These are phyloP conservation scores for Eremophila alpestris DNA, from an alignment of 2,797 vertebrate genomes.

Conservation along the genomic window DNA sequence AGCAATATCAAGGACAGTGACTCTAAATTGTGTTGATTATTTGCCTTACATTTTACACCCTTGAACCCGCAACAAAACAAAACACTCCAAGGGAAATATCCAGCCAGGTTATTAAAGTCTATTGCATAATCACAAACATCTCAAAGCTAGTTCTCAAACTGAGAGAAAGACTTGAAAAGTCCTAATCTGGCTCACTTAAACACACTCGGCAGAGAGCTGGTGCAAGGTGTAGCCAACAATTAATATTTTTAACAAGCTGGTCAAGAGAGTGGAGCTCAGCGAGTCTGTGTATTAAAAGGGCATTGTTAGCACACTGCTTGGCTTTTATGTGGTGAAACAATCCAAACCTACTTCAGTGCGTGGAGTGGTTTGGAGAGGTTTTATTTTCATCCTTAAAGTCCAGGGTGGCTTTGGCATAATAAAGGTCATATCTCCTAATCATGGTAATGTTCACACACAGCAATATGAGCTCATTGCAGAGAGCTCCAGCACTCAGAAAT, in stretches of 20 bases:
- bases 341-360: slow-evolving; percentile 68
- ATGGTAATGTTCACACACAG: slow-evolving; percentile 77
- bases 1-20: slow-evolving; percentile 15
- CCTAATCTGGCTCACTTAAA: neutral
- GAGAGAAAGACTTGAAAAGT: neutral
- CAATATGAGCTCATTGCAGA: slow-evolving; percentile 80
- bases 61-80: neutral
- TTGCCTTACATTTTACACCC: neutral
- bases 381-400: slow-evolving; percentile 77
- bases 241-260: slow-evolving; percentile 63
- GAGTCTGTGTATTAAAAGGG: slow-evolving; percentile 54
- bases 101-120: neutral
- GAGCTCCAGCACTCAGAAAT: slow-evolving; percentile 78
- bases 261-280: slow-evolving; percentile 32
- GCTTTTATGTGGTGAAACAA: slow-evolving; percentile 79
- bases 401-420: slow-evolving; percentile 81
- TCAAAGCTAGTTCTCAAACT: neutral
- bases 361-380: slow-evolving; percentile 72
- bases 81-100: neutral
- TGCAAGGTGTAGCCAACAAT: neutral
- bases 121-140: neutral
- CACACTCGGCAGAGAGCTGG: neutral
- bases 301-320: slow-evolving; percentile 61
- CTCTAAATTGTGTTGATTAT: slow-evolving; percentile 24
- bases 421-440: slow-evolving; percentile 81